These are phyloP conservation scores for Octodon degus DNA, from an alignment of 2,113 vertebrate genomes.

Conservation along the genomic window DNA sequence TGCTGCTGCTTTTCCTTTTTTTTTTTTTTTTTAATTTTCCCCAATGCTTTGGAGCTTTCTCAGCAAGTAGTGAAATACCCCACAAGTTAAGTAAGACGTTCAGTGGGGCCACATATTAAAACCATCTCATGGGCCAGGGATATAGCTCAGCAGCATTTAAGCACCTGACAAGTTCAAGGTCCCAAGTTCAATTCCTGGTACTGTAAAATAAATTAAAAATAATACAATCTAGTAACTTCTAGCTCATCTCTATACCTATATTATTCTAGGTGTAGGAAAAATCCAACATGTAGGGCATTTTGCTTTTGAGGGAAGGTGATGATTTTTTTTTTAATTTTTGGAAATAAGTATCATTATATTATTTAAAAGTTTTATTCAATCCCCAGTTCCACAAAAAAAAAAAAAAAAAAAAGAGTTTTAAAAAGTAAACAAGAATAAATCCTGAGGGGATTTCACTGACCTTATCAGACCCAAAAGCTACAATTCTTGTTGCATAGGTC, in stretches of 20 bases:
- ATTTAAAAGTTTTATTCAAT: neutral
- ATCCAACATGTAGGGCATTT: neutral
- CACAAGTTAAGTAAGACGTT: neutral
- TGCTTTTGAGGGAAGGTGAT: neutral
- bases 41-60: neutral
- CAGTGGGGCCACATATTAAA: neutral
- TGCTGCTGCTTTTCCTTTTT: too few relatives aligned
- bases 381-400: too few relatives aligned
- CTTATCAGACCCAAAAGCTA: too few relatives aligned
- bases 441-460: too few relatives aligned
- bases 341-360: neutral
- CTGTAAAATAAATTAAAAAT: too few relatives aligned
- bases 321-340: neutral
- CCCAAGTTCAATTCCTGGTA: too few relatives aligned
- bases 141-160: too few relatives aligned
- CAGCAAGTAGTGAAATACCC: neutral
- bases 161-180: too few relatives aligned
- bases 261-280: neutral
- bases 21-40: neutral
- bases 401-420: too few relatives aligned
- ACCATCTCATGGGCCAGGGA: neutral
- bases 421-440: neutral
- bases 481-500: too few relatives aligned
- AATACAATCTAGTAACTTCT: too few relatives aligned
- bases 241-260: neutral